Evolutionary conservation across 2,888 invertebrate genomes (phyloP).

Genomic region (Lobophora halterata): DNA sequence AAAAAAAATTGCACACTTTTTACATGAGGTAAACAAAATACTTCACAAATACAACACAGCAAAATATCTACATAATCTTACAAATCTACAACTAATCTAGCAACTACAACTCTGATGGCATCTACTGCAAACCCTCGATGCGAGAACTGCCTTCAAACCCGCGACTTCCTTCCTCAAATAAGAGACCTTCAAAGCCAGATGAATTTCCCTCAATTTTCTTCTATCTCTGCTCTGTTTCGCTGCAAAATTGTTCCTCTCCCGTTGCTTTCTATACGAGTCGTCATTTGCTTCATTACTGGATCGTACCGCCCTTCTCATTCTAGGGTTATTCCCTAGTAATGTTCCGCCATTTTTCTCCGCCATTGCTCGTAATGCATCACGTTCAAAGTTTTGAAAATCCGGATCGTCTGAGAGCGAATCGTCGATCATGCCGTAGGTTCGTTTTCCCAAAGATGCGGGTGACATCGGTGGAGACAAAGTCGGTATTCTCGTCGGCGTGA

Average conservation of each 20-base stretch:
- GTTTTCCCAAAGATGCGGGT: slow-evolving; percentile 31
- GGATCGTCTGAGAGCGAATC: slow-evolving; percentile 61
- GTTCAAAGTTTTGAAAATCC: slow-evolving; percentile 85
- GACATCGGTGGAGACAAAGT: slow-evolving; percentile 42
- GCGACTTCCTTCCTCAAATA: slow-evolving; percentile 78
- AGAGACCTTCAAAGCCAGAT: slow-evolving; percentile 92
- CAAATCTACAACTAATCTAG: slow-evolving; percentile 6
- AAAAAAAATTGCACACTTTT: slow-evolving; percentile 21
- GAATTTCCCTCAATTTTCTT: slow-evolving; percentile 94
- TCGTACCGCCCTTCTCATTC: slow-evolving; percentile 82
- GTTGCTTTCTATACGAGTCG: slow-evolving; percentile 91
- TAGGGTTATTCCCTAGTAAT: slow-evolving; percentile 79
- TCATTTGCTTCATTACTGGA: slow-evolving; percentile 75
- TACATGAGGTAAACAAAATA: slow-evolving; percentile 6
- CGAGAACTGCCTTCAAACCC: slow-evolving; percentile 44
- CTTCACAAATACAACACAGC: slow-evolving; percentile 2
- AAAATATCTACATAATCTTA: slow-evolving; percentile 4
- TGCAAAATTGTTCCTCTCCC: slow-evolving; percentile 96
- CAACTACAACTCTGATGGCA: slow-evolving; percentile 40
- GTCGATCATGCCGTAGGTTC: slow-evolving; percentile 33
- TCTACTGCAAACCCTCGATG: slow-evolving; percentile 36
- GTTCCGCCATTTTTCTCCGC: slow-evolving; percentile 80
- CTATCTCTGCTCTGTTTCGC: slow-evolving; percentile 97
- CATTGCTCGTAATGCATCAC: slow-evolving; percentile 83
- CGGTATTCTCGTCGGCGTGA: slow-evolving; percentile 19